These are phyloP conservation scores for Falco novaeseelandiae DNA, from an alignment of 2,797 vertebrate species.

Conservation along the genomic window DNA sequence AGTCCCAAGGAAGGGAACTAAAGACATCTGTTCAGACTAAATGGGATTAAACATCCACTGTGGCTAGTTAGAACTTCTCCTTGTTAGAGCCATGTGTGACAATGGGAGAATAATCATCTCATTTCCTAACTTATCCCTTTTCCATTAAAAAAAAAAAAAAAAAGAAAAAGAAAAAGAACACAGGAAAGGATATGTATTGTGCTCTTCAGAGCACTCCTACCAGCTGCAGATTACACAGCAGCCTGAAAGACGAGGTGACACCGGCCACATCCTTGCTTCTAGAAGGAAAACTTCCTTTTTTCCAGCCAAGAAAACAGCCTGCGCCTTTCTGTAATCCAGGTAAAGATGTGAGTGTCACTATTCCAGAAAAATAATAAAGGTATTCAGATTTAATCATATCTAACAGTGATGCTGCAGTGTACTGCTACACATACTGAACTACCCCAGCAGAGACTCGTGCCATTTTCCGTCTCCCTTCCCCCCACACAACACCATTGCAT, in stretches of 20 bases:
- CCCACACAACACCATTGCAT: neutral
- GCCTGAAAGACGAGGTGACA: neutral
- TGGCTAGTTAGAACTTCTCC: neutral
- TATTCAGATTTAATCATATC: neutral
- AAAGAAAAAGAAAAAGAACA: neutral
- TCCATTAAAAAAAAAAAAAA: neutral
- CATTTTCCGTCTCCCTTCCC: neutral
- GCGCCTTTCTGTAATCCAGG: neutral
- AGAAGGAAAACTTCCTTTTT: neutral
- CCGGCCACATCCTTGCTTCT: neutral
- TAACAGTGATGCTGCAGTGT: neutral
- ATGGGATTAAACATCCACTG: neutral
- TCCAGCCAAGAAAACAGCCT: neutral
- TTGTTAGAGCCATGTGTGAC: neutral
- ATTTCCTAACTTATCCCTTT: neutral
- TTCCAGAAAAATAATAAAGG: neutral
- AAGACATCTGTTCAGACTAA: neutral
- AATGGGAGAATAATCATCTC: neutral
- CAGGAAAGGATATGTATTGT: neutral
- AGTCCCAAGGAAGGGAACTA: neutral
- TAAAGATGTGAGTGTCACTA: neutral
- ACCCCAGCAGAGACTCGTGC: neutral
- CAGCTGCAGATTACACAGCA: neutral
- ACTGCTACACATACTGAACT: neutral
- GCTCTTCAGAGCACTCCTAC: neutral